Evolutionary conservation across 2,113 vertebrate genomes (phyloP), one percentile per base, ranked within the genome.

Genomic region (Ahaetulla prasina): DNA sequence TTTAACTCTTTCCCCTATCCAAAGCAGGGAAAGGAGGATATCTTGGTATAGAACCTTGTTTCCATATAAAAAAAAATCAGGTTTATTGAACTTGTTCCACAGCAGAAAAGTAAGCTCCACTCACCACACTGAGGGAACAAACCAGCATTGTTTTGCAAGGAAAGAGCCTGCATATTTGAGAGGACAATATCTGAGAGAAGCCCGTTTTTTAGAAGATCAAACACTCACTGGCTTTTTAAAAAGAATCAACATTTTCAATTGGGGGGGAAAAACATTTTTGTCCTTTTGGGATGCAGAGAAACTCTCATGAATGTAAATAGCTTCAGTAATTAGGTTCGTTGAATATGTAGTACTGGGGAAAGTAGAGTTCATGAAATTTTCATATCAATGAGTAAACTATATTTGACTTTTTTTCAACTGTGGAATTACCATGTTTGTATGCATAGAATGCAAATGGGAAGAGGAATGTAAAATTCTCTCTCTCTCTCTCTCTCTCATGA

Each of bases 281-380:
- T 53, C 2, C 89, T 18, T 89, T 45, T 57, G 50, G 90, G 87
- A 94, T 91, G 92, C 39, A 91, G 92, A 93, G 93, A 91, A 91
- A 92, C 30, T 18, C 43, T 92, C 74, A 52, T 23, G 94, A 94
- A 96, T 94, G 87, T 6, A 94, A 95, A 91, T 52, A 57, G 11
- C 87, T 95, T 57, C 49, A 87, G 74, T 89, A 87, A 88, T 84
- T 94, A 85, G 47, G 85, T 88, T 47, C 50, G 89, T 85, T 85
- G 63, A 85, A 93, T 92, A 55, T 74, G 86, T 92, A 94, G 55
- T 85, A 54, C 74, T n/a, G 47, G 87, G 55, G 18, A 94, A 93
- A 93, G 89, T 35, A 35, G 85, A 92, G 85, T 80, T 92, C 92
- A 85, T 92, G 92, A 90, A 94, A 94, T 94, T 90, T 92, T 80